phyloP scores from a whole-genome alignment of 2,888 invertebrate species.

The Miltochrista miniata region DNA sequence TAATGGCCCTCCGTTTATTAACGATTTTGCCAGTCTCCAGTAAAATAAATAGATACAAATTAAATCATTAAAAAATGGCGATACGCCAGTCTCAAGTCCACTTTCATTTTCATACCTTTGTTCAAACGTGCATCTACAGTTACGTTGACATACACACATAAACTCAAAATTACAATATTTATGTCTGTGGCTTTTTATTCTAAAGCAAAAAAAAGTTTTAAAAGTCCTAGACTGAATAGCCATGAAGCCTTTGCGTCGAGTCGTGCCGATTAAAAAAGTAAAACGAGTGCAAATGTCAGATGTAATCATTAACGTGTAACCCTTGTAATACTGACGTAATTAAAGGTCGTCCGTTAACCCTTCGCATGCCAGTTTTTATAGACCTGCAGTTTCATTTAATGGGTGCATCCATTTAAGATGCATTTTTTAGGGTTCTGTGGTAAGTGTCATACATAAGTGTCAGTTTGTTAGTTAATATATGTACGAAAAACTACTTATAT shows the following conservation, averaged over 20 bases:
- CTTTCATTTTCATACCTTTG: too few relatives aligned
- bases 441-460: too few relatives aligned
- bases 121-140: too few relatives aligned
- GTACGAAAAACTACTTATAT: too few relatives aligned
- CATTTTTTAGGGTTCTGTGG: too few relatives aligned
- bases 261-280: slow-evolving; percentile 11
- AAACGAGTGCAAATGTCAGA: slow-evolving; percentile 29
- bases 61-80: too few relatives aligned
- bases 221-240: slow-evolving; percentile 14
- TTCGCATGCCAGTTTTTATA: slow-evolving; percentile 6
- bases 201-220: slow-evolving; percentile 1
- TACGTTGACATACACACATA: not conserved
- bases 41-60: too few relatives aligned
- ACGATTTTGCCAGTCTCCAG: too few relatives aligned
- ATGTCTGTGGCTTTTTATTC: slow-evolving; percentile 1
- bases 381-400: slow-evolving; percentile 3
- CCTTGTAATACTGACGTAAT: slow-evolving; percentile 30
- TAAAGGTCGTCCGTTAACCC: slow-evolving; percentile 26
- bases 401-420: too few relatives aligned
- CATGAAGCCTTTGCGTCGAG: slow-evolving; percentile 15
- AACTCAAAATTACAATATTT: not conserved
- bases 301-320: slow-evolving; percentile 31
- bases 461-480: too few relatives aligned
- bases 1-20: too few relatives aligned
- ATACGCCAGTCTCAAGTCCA: too few relatives aligned